Conservation (phyloP, 2,113 vertebrate species). For the Corythoichthys intestinalis region DNA sequence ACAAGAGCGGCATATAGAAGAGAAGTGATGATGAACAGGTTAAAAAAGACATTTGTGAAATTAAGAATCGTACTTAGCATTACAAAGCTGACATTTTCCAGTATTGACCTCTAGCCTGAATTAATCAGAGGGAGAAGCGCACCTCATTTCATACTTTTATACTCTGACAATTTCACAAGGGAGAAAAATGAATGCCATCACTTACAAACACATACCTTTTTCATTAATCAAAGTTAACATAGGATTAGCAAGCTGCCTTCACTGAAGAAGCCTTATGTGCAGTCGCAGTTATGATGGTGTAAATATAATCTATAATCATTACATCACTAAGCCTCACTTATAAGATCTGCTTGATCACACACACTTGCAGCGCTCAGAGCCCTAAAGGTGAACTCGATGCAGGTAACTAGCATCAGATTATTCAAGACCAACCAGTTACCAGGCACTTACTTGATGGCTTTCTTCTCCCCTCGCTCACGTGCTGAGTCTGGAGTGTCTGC, state of each 20-base stretch:
- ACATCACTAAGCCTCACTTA: constrained; percentile 43
- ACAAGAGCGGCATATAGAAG: constrained; percentile 38
- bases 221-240: constrained; percentile 25
- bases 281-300: constrained; percentile 42
- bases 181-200: background rate
- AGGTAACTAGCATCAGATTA: constrained; percentile 50
- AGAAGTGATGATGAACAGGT: constrained; percentile 47
- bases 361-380: constrained; percentile 15
- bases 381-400: constrained; percentile 30
- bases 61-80: constrained; percentile 31
- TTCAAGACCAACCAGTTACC: constrained; percentile 51
- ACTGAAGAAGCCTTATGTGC: constrained; percentile 36
- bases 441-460: constrained; percentile 97
- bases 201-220: background rate
- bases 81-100: constrained; percentile 54
- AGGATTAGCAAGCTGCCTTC: constrained; percentile 23
- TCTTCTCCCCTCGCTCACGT: constrained; percentile 92
- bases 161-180: constrained; percentile 7
- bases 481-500: constrained; percentile 91
- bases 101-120: constrained; percentile 34
- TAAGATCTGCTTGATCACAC: constrained; percentile 27
- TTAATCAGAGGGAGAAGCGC: constrained; percentile 40
- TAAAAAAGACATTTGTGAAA: constrained; percentile 42
- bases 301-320: constrained; percentile 47
- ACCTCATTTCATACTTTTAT: constrained; percentile 30